These are phyloP conservation scores for Drosophila suzukii DNA, from an alignment of 1,140 invertebrate genomes.

Conservation along the genomic window DNA sequence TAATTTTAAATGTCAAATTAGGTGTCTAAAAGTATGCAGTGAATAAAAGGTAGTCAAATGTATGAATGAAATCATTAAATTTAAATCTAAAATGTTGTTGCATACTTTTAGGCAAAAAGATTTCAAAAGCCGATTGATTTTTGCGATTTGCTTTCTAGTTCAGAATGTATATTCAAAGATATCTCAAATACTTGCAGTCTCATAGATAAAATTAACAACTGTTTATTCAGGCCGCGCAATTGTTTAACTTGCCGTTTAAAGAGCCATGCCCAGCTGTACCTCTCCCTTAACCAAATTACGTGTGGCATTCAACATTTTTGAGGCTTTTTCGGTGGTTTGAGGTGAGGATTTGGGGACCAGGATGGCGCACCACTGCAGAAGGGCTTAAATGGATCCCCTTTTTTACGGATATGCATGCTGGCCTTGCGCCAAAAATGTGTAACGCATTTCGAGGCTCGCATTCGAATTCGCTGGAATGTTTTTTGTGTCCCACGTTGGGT, in stretches of 20 bases:
- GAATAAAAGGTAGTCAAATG: no score
- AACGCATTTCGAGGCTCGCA: constrained; percentile 37
- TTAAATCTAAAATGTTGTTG: no score
- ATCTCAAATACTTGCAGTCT: not conserved
- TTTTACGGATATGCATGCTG: constrained; percentile 37
- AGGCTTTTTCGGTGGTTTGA: not conserved
- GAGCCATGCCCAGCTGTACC: not conserved
- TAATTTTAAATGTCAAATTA: no score
- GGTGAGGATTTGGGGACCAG: constrained; percentile 3
- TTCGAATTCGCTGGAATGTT: constrained; percentile 31
- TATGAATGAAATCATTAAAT: no score
- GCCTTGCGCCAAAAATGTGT: constrained; percentile 58
- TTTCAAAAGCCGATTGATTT: no score
- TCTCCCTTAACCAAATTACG: constrained; percentile 10
- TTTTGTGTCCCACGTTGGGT: constrained; percentile 30
- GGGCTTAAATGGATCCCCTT: constrained; percentile 37
- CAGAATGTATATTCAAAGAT: no score
- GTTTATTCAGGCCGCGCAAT: not conserved
- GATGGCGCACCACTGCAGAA: constrained; percentile 8
- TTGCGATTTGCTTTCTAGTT: no score
- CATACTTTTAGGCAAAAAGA: no score
- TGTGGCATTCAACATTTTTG: not conserved
- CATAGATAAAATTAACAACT: not conserved
- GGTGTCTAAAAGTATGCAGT: no score
- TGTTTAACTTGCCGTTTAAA: constrained; percentile 5